These are phyloP conservation scores for Cordilura impudica DNA, from an alignment of 2,888 invertebrate species.

Conservation along the genomic window DNA sequence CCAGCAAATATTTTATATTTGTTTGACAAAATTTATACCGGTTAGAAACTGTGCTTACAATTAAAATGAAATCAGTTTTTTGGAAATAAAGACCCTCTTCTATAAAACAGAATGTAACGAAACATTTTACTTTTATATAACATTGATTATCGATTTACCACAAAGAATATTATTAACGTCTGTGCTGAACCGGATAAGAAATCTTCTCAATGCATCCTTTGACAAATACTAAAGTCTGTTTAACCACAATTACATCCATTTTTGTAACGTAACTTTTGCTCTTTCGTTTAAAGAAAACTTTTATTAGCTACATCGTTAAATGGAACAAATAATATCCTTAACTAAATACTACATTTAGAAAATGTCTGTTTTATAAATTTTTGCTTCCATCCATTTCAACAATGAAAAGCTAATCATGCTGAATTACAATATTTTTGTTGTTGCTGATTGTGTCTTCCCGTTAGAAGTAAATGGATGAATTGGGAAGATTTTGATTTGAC, in stretches of 20 bases:
- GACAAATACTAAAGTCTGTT: not conserved
- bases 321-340: conserved; percentile 43
- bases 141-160: no score
- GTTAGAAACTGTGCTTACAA: no score
- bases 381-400: conserved; percentile 18
- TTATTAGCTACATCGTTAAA: conserved; percentile 12
- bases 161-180: no score
- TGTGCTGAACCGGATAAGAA: not conserved
- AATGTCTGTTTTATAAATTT: not conserved
- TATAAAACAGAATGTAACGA: no score
- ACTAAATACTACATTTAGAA: conserved; percentile 40
- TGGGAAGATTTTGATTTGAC: no score
- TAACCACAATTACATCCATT: not conserved
- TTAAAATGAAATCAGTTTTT: no score
- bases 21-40: no score
- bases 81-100: no score
- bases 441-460: not conserved
- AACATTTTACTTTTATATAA: no score
- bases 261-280: not conserved
- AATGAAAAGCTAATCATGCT: conserved; percentile 53
- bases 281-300: not conserved
- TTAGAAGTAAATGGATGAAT: conserved; percentile 7
- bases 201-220: not conserved
- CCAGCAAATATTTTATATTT: no score
- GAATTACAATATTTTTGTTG: conserved; percentile 33